Evolutionary conservation across 2,797 vertebrate species (phyloP).

Genomic region (Acrocephalus scirpaceus): DNA sequence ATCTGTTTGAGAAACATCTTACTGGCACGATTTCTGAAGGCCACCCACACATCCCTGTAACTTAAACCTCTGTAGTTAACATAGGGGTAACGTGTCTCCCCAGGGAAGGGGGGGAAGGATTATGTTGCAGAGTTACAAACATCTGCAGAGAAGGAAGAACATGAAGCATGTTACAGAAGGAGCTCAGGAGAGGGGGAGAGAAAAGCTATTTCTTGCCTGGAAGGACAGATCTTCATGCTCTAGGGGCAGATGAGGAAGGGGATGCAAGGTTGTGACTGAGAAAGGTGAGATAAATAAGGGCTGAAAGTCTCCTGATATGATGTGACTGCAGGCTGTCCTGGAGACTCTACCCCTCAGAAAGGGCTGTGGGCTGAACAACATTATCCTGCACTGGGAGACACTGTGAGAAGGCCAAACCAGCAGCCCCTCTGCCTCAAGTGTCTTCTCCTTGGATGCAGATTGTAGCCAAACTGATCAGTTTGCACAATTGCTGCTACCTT

Average conservation of each 20-base stretch:
- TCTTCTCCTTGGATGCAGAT: background rate
- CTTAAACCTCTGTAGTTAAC: background rate
- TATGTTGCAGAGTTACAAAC: background rate
- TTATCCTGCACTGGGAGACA: background rate
- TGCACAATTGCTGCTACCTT: background rate
- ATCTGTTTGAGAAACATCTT: background rate
- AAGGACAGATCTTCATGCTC: background rate
- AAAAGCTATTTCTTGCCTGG: background rate
- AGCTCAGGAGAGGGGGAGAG: background rate
- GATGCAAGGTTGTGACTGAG: background rate
- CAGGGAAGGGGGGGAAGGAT: background rate
- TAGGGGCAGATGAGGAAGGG: background rate
- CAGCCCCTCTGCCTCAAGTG: background rate
- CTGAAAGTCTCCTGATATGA: background rate
- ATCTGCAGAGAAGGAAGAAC: background rate
- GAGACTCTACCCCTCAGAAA: background rate
- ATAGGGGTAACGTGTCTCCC: background rate
- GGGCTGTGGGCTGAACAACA: background rate
- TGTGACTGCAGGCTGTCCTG: background rate
- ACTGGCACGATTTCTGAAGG: background rate
- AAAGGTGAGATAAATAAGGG: background rate
- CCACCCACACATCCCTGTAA: constrained; percentile 5
- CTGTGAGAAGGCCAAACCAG: background rate
- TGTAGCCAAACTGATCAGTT: background rate
- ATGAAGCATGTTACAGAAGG: background rate